phyloP scores from a whole-genome alignment of 30 jellyfish, hydroid and myxozoan genomes.

The Catostylus mosaicus region DNA sequence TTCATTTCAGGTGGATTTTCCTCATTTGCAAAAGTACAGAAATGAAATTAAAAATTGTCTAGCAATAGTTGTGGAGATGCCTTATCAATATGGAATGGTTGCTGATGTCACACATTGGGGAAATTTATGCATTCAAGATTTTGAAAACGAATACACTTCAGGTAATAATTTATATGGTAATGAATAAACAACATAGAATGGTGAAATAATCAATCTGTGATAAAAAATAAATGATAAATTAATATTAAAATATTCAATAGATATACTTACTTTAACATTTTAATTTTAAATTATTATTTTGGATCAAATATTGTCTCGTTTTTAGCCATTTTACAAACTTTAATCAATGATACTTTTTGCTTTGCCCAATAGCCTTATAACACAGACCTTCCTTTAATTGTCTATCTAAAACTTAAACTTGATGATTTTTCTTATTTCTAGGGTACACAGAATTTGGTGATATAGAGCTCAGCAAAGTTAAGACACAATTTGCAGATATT shows the following conservation, averaged over 20 bases:
- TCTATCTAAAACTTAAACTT: too few relatives aligned
- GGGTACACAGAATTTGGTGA: conserved; percentile 61
- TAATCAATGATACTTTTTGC: too few relatives aligned
- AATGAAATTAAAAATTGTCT: conserved; percentile 40
- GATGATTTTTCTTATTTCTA: background rate
- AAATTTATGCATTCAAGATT: conserved; percentile 42
- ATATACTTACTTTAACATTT: too few relatives aligned
- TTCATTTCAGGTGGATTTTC: conserved; percentile 53
- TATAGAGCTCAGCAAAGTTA: conserved; percentile 52
- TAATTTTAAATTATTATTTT: too few relatives aligned
- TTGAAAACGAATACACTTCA: conserved; percentile 64
- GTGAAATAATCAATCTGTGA: too few relatives aligned
- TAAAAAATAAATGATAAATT: too few relatives aligned
- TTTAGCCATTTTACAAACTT: too few relatives aligned
- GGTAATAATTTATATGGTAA: conserved; percentile 3
- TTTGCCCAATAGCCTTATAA: too few relatives aligned
- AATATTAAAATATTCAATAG: too few relatives aligned
- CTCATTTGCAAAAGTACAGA: conserved; percentile 51
- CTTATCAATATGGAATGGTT: conserved; percentile 50
- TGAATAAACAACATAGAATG: too few relatives aligned
- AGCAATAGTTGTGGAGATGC: conserved; percentile 61
- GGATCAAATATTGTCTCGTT: too few relatives aligned
- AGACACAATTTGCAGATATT: conserved; percentile 34
- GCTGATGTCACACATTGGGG: conserved; percentile 50
- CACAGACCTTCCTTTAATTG: too few relatives aligned